Conservation (phyloP, 2,888 invertebrate species). For the Crioceris asparagi region DNA sequence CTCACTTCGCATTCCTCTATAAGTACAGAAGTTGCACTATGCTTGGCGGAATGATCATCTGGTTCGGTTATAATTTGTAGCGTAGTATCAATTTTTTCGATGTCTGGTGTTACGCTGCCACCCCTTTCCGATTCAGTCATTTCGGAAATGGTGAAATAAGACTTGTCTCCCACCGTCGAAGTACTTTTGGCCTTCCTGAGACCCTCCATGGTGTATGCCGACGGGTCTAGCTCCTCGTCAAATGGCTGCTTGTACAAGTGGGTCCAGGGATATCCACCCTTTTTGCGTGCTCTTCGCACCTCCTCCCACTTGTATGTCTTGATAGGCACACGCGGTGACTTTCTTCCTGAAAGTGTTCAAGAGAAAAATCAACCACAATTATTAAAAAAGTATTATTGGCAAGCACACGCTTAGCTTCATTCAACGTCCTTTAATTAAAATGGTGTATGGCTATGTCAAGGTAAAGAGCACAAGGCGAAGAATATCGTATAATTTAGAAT, state of each 20-base stretch:
- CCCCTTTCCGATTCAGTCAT: slow-evolving; percentile 11
- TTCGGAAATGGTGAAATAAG: slow-evolving; percentile 21
- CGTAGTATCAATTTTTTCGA: neutral
- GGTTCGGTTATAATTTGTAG: slow-evolving; percentile 14
- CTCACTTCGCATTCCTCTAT: slow-evolving; percentile 14
- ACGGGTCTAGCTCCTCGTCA: slow-evolving; percentile 36
- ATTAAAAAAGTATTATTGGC: neutral
- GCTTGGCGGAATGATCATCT: slow-evolving; percentile 15
- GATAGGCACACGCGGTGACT: slow-evolving; percentile 54
- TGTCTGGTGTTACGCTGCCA: slow-evolving; percentile 3
- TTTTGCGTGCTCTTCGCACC: slow-evolving; percentile 54
- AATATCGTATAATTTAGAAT: too few species aligned
- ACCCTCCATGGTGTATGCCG: slow-evolving; percentile 31
- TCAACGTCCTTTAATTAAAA: neutral
- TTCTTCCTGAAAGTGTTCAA: slow-evolving; percentile 29
- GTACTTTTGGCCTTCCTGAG: slow-evolving; percentile 26
- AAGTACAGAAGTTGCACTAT: slow-evolving; percentile 12
- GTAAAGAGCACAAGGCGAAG: too few species aligned
- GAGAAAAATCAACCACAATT: slow-evolving; percentile 5
- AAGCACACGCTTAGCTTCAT: neutral
- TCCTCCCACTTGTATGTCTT: slow-evolving; percentile 79
- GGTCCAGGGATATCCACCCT: slow-evolving; percentile 74
- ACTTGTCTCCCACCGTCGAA: slow-evolving; percentile 20
- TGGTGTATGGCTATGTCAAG: neutral
- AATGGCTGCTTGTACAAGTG: slow-evolving; percentile 56